phyloP scores from a whole-genome alignment of 2,797 vertebrate genomes.

The Hypotaenidia philippensis region DNA sequence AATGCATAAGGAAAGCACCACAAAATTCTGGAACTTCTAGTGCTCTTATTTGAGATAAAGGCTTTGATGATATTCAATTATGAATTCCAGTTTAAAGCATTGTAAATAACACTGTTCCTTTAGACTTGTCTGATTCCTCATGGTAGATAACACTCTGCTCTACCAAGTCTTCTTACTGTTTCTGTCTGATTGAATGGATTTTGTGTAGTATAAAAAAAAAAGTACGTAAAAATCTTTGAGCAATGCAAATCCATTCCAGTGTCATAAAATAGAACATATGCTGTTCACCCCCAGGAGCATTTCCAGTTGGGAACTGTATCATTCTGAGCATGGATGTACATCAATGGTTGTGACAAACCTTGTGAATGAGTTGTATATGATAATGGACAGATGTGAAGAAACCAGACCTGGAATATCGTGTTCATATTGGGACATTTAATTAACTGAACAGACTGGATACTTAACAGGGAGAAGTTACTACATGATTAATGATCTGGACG shows the following conservation, averaged over 20 bases:
- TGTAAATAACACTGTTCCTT: slow-evolving; percentile 21
- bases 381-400: background rate
- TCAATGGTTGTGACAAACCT: background rate
- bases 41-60: slow-evolving; percentile 48
- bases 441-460: background rate
- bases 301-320: background rate
- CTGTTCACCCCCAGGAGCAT: background rate
- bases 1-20: slow-evolving; percentile 35
- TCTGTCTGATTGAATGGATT: background rate
- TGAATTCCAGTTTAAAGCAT: slow-evolving; percentile 40
- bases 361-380: background rate
- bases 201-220: background rate
- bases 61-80: slow-evolving; percentile 44
- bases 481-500: background rate
- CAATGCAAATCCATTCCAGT: background rate
- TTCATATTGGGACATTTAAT: background rate
- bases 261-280: background rate
- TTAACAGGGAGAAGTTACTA: background rate
- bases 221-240: background rate
- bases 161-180: background rate
- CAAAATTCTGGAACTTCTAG: slow-evolving; percentile 13
- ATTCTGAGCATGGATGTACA: background rate
- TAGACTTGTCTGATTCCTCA: background rate
- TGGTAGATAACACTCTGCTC: background rate
- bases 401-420: background rate